A percentile compares a stretch with the other conserved stretches of the same genome.
These are phyloP conservation scores for Alouatta palliata DNA, from an alignment of 2,113 vertebrate genomes.

Conservation along the genomic window DNA sequence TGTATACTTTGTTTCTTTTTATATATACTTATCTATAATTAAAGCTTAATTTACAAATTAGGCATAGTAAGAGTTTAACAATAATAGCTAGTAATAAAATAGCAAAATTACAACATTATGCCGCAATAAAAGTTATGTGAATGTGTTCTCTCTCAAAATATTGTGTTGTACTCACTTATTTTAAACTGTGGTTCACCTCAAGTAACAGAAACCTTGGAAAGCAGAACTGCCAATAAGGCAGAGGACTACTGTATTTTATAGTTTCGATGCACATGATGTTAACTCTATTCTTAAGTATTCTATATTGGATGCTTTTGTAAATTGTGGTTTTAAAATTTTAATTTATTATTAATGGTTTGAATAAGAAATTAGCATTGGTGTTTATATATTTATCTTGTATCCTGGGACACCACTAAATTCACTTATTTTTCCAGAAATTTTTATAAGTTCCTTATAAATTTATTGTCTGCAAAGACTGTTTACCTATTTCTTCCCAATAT, in stretches of 20 bases:
- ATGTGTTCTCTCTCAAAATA: not conserved
- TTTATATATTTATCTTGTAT: not conserved
- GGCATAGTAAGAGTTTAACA: not conserved
- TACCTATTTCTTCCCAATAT: not conserved
- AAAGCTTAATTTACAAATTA: not conserved
- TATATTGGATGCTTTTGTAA: not conserved
- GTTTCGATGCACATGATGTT: not conserved
- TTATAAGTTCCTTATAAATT: not conserved
- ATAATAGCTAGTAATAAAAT: not conserved
- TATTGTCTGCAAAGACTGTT: not conserved
- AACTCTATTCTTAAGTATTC: not conserved
- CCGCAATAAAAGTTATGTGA: not conserved
- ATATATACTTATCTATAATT: not conserved
- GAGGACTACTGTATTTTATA: not conserved
- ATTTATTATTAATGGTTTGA: not conserved
- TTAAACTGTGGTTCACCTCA: not conserved
- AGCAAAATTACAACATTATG: not conserved
- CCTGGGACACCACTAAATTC: not conserved
- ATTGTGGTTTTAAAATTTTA: not conserved
- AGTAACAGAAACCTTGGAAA: not conserved
- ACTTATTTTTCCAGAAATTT: not conserved
- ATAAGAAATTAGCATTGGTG: not conserved
- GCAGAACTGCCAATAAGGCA: not conserved
- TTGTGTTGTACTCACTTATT: not conserved
- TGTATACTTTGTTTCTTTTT: not conserved